Evolutionary conservation across 1,140 invertebrate genomes (phyloP).

Genomic region (Zaprionus davidi): DNA sequence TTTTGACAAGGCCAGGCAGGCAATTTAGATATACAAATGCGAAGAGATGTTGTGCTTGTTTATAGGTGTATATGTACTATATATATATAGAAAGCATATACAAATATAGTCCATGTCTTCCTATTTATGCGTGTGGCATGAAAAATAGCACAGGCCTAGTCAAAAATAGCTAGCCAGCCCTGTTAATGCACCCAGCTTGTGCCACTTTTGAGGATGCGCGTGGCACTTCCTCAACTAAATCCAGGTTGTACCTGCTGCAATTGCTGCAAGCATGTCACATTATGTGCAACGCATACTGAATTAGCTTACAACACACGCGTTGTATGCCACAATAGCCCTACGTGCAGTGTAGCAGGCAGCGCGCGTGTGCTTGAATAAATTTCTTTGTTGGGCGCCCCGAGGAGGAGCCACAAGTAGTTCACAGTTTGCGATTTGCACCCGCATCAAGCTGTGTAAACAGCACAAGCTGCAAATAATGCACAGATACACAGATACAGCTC

Average conservation of each 20-base stretch:
- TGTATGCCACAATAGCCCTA: constrained; percentile 33
- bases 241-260: constrained; percentile 44
- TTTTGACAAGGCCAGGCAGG: neutral
- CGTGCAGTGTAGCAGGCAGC: neutral
- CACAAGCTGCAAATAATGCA: constrained; percentile 13
- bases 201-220: constrained; percentile 35
- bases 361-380: constrained; percentile 55
- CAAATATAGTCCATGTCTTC: neutral
- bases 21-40: neutral
- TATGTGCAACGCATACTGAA: constrained; percentile 30
- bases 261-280: constrained; percentile 25
- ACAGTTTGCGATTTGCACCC: constrained; percentile 38
- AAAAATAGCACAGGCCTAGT: constrained; percentile 52
- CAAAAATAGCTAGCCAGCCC: constrained; percentile 56
- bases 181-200: constrained; percentile 54
- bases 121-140: constrained; percentile 15
- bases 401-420: constrained; percentile 20
- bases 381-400: constrained; percentile 48
- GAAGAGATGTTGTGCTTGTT: too few species aligned
- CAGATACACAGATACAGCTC: constrained; percentile 20
- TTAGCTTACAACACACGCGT: constrained; percentile 56
- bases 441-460: constrained; percentile 63
- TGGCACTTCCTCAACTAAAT: neutral
- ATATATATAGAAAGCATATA: neutral
- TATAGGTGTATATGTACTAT: neutral